Evolutionary conservation across 2,797 vertebrate species (phyloP).

Genomic region (Betta splendens): DNA sequence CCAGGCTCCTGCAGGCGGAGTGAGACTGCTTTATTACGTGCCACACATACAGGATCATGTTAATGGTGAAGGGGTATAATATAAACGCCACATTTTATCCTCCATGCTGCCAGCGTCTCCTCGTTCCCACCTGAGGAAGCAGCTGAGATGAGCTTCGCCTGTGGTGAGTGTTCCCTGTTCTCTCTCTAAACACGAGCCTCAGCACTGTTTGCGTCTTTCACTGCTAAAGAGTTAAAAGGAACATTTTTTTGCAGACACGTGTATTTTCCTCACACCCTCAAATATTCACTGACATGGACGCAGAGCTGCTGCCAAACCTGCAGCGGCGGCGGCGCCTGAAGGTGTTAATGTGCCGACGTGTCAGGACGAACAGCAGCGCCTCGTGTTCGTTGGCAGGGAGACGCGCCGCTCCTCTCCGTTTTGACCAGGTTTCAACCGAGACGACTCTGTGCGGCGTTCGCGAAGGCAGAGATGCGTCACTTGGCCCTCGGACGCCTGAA

Average conservation of each 20-base stretch:
- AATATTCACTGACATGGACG: slow-evolving; percentile 22
- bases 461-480: background rate
- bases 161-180: slow-evolving; percentile 12
- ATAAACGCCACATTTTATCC: slow-evolving; percentile 16
- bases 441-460: slow-evolving; percentile 1
- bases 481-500: background rate
- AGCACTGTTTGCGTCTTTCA: slow-evolving; percentile 19
- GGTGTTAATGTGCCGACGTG: slow-evolving; percentile 34
- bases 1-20: background rate
- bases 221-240: too few relatives aligned
- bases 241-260: too few relatives aligned
- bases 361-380: slow-evolving; percentile 30
- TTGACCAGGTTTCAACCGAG: slow-evolving; percentile 14
- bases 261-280: slow-evolving; percentile 7
- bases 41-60: too few relatives aligned
- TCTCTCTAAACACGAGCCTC: background rate
- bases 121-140: slow-evolving; percentile 33
- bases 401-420: background rate
- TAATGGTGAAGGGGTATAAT: background rate
- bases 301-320: slow-evolving; percentile 17
- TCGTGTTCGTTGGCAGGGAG: slow-evolving; percentile 17
- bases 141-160: slow-evolving; percentile 33
- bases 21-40: too few relatives aligned
- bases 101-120: slow-evolving; percentile 37
- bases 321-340: slow-evolving; percentile 21